A percentile compares a stretch with the other conserved stretches of the same genome.
phyloP scores from a whole-genome alignment of 1,140 invertebrate species.

The Drosophila asahinai region DNA sequence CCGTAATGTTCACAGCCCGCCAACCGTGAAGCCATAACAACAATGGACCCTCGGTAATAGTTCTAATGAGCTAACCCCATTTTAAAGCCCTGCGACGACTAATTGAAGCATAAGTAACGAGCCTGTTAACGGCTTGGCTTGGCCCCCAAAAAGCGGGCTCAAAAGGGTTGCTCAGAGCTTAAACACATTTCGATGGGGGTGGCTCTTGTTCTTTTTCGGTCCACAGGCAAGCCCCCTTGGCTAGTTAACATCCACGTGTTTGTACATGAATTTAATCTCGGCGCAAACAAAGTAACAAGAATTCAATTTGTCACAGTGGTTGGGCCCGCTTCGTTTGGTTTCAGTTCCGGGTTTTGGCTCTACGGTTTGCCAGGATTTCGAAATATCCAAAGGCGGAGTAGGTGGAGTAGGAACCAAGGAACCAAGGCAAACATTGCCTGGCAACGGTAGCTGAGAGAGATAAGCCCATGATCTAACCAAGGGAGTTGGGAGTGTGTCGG shows the following conservation, averaged over 20 bases:
- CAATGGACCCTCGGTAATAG: constrained; percentile 33
- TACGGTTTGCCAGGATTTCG: constrained; percentile 1
- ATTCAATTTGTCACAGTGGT: constrained; percentile 84
- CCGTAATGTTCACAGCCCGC: background rate
- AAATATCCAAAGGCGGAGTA: background rate
- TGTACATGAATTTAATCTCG: constrained; percentile 76
- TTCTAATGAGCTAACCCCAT: constrained; percentile 55
- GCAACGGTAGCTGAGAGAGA: constrained; percentile 36
- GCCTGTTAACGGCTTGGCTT: constrained; percentile 47
- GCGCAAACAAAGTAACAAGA: constrained; percentile 81
- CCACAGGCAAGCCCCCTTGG: constrained; percentile 14
- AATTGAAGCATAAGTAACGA: constrained; percentile 71
- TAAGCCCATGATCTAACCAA: constrained; percentile 18
- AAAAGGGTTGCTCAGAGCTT: constrained; percentile 16
- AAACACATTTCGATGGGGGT: constrained; percentile 25
- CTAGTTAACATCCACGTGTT: constrained; percentile 71
- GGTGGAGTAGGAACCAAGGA: constrained; percentile 22
- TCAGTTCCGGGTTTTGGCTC: constrained; percentile 18
- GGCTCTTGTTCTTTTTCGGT: constrained; percentile 13
- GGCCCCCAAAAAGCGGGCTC: background rate
- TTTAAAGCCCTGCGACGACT: constrained; percentile 42
- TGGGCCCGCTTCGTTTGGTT: constrained; percentile 34
- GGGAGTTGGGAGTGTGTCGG: background rate
- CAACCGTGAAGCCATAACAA: background rate
- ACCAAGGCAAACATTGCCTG: constrained; percentile 32